Percentiles rank a stretch among this genome's conserved stretches.
These are phyloP conservation scores for Timema podura DNA, from an alignment of 2,888 invertebrate genomes.

Conservation along the genomic window DNA sequence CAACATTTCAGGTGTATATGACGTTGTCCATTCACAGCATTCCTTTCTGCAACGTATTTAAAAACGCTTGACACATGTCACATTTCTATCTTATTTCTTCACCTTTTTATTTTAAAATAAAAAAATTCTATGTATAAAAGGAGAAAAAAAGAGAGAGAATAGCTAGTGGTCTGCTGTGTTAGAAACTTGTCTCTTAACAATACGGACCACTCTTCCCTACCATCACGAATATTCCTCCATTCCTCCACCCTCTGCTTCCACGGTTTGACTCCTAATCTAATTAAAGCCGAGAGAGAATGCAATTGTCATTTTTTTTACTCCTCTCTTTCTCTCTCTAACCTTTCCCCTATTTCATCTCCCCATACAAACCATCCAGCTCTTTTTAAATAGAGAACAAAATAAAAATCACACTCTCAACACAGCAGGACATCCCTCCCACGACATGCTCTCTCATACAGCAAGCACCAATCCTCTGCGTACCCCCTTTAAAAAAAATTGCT, in stretches of 20 bases:
- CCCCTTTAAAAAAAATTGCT: no score
- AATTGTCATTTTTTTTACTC: slow-evolving; percentile 26
- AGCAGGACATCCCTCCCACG: slow-evolving; percentile 30
- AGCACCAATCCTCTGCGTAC: no score
- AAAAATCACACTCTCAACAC: slow-evolving; percentile 35
- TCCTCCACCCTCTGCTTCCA: slow-evolving; percentile 26
- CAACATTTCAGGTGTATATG: no score
- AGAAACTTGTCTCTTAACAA: no score
- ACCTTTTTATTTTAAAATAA: no score
- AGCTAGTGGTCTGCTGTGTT: background rate
- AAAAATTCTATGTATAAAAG: no score
- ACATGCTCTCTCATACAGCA: no score
- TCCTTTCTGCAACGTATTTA: no score
- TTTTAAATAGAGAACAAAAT: slow-evolving; percentile 27
- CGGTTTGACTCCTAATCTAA: slow-evolving; percentile 31
- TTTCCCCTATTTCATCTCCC: slow-evolving; percentile 15
- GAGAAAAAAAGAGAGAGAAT: background rate
- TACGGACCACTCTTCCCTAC: no score
- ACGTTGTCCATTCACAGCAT: no score
- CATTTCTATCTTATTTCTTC: no score
- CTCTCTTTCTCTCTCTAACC: slow-evolving; percentile 28
- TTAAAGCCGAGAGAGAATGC: slow-evolving; percentile 26
- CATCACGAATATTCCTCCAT: slow-evolving; percentile 1
- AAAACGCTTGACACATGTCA: no score
- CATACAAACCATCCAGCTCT: slow-evolving; percentile 18